Conservation (phyloP, 2,113 vertebrate genomes). For the Conger conger region DNA sequence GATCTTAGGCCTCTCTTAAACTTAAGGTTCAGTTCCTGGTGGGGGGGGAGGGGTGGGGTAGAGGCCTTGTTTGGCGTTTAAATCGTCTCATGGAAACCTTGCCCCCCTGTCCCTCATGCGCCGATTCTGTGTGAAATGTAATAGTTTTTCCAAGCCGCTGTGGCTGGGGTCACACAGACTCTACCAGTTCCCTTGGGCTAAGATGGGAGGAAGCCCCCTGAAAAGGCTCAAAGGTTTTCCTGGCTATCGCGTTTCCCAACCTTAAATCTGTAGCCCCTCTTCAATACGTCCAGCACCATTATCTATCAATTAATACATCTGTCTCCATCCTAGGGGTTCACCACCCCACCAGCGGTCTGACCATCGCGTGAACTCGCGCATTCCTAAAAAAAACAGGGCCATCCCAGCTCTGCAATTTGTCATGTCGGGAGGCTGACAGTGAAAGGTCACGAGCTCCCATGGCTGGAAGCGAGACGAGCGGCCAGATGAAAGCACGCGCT, state of each 20-base stretch:
- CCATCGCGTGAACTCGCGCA: constrained; percentile 75
- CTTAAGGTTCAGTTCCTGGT: constrained; percentile 41
- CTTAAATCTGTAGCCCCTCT: constrained; percentile 52
- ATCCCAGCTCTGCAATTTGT: constrained; percentile 75
- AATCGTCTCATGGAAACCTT: constrained; percentile 37
- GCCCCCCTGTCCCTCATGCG: constrained; percentile 39
- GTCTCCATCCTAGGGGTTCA: constrained; percentile 67
- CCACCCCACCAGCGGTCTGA: constrained; percentile 71
- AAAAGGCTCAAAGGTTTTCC: constrained; percentile 46
- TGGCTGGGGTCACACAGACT: constrained; percentile 23
- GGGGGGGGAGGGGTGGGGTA: constrained; percentile 18
- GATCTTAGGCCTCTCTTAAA: constrained; percentile 51
- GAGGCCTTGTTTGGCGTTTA: constrained; percentile 43
- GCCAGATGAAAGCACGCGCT: constrained; percentile 72
- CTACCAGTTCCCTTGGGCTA: constrained; percentile 43
- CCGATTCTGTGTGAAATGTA: constrained; percentile 47
- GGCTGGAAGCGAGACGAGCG: constrained; percentile 73
- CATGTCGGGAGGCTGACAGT: constrained; percentile 77
- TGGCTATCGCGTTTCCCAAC: constrained; percentile 57
- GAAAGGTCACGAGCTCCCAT: constrained; percentile 80
- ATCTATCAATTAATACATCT: constrained; percentile 78
- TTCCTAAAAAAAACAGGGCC: constrained; percentile 79
- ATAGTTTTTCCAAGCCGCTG: constrained; percentile 53
- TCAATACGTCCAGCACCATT: constrained; percentile 68
- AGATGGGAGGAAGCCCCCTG: constrained; percentile 27